Conservation (phyloP, 2,113 vertebrate species). For the Phainopepla nitens region DNA sequence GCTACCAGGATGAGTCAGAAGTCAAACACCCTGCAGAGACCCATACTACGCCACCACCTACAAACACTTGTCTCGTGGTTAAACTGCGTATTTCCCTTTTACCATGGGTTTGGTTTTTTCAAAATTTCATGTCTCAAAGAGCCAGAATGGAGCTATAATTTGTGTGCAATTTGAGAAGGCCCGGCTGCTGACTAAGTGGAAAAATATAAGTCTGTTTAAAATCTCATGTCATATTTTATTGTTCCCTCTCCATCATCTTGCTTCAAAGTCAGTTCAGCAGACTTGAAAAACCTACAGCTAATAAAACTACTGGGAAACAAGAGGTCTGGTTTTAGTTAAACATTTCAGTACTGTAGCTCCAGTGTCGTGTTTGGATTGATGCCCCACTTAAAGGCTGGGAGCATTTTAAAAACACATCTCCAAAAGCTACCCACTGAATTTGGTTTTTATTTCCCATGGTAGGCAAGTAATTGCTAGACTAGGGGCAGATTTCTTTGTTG, state of each 20-base stretch:
- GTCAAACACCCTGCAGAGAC: not conserved
- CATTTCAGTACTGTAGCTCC: not conserved
- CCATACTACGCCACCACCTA: not conserved
- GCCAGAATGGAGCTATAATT: not conserved
- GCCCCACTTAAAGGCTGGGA: not conserved
- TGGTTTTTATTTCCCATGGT: not conserved
- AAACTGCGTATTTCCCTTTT: not conserved
- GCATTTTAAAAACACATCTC: not conserved
- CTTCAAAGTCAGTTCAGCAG: conserved; percentile 4
- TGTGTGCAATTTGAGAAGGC: not conserved
- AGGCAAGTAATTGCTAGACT: not conserved
- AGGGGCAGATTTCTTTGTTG: not conserved
- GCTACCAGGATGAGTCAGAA: not conserved
- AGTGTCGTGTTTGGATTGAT: not conserved
- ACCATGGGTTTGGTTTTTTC: not conserved
- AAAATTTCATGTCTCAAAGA: not conserved
- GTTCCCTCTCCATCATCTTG: not conserved
- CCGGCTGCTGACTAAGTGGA: not conserved
- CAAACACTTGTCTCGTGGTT: not conserved
- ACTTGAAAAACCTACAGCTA: not conserved
- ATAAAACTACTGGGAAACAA: not conserved
- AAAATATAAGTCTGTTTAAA: not conserved
- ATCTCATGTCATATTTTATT: not conserved
- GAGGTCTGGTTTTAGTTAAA: conserved; percentile 11
- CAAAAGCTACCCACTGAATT: not conserved